These are phyloP conservation scores for Maylandia zebra DNA, from an alignment of 2,113 vertebrate genomes.

Conservation along the genomic window DNA sequence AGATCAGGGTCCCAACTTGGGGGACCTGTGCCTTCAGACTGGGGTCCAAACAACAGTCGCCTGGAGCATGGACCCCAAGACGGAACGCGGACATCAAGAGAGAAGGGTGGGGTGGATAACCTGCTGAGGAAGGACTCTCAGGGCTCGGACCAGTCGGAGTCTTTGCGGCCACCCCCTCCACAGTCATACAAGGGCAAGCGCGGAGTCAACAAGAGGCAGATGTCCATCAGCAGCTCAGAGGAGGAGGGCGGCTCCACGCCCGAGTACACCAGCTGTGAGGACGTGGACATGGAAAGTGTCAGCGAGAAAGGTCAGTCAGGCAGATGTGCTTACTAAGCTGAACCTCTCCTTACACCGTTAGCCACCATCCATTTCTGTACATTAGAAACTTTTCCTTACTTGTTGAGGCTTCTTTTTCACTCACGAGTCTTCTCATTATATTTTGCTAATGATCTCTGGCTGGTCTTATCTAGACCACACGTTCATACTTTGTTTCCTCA, in stretches of 20 bases:
- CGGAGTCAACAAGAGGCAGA: constrained; percentile 91
- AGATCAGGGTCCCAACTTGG: constrained; percentile 60
- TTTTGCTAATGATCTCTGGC: neutral
- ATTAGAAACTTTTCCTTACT: neutral
- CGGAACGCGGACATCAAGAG: constrained; percentile 78
- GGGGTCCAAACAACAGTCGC: constrained; percentile 80
- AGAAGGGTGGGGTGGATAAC: constrained; percentile 80
- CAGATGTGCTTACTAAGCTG: constrained; percentile 11
- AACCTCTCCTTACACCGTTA: neutral
- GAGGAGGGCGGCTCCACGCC: constrained; percentile 98
- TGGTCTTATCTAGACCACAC: neutral
- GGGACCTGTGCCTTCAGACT: constrained; percentile 75
- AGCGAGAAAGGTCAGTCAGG: constrained; percentile 91
- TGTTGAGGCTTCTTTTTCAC: neutral
- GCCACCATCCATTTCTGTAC: neutral
- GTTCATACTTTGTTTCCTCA: neutral
- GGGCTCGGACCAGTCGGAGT: constrained; percentile 96
- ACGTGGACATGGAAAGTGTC: constrained; percentile 96
- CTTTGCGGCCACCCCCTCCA: constrained; percentile 88
- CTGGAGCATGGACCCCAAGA: constrained; percentile 74
- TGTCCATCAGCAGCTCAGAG: constrained; percentile 99
- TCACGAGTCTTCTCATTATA: neutral
- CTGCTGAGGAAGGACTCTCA: constrained; percentile 95
- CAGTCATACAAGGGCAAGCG: constrained; percentile 88
- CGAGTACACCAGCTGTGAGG: constrained; percentile 99